Conservation (phyloP, 2,888 invertebrate genomes). For the Synanthedon formicaeformis region DNA sequence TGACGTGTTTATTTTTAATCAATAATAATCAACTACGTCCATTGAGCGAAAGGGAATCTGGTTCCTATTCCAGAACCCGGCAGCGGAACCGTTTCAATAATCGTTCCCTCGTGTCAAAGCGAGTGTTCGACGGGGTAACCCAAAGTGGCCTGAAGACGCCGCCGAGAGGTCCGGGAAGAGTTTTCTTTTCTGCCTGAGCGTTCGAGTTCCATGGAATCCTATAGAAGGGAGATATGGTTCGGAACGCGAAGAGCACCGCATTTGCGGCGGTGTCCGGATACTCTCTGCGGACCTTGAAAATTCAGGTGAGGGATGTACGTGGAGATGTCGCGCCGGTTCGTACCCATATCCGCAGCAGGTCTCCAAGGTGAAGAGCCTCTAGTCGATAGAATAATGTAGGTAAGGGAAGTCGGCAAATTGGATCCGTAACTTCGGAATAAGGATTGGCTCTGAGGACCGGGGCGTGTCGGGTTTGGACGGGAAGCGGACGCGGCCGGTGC, state of each 20-base stretch:
- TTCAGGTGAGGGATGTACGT: background rate
- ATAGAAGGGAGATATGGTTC: background rate
- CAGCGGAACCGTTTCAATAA: background rate
- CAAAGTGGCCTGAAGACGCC: background rate
- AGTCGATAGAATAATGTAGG: slow-evolving; percentile 1
- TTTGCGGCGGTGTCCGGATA: background rate
- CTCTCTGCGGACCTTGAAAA: background rate
- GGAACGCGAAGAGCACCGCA: background rate
- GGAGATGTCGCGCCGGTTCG: background rate
- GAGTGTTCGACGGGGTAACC: background rate
- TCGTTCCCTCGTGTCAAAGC: background rate
- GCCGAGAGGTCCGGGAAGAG: background rate
- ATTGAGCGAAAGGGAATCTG: background rate
- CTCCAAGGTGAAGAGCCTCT: background rate
- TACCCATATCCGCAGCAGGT: background rate
- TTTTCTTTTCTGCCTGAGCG: background rate
- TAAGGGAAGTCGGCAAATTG: slow-evolving; percentile 1
- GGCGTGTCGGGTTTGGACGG: slow-evolving; percentile 1
- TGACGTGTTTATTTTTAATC: background rate
- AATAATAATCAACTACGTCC: background rate
- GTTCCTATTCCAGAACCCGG: background rate
- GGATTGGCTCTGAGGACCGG: slow-evolving; percentile 1
- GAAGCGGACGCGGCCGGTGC: background rate
- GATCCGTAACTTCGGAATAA: slow-evolving; percentile 1
- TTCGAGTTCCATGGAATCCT: background rate